A percentile compares a stretch with the other conserved stretches of the same genome.
Conservation (phyloP, 1,140 invertebrate species). For the Hyles euphorbiae region DNA sequence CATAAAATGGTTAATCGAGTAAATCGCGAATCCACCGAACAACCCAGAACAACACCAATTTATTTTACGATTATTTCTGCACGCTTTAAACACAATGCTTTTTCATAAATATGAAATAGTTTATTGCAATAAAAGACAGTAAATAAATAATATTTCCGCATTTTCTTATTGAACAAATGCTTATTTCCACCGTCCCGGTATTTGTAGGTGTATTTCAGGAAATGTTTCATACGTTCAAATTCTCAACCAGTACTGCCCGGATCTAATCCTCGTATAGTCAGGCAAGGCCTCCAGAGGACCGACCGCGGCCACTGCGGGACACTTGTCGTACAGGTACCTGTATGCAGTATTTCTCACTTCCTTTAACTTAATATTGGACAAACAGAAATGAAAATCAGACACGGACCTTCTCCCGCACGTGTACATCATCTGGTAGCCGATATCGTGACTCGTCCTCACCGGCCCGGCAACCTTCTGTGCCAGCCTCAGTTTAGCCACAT, state of each 20-base stretch:
- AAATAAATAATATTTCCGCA: too few species aligned
- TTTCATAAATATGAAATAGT: too few species aligned
- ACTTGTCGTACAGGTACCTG: constrained; percentile 83
- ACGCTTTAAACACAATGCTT: too few species aligned
- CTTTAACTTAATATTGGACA: constrained; percentile 77
- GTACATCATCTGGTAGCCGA: constrained; percentile 87
- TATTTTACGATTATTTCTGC: too few species aligned
- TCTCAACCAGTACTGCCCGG: constrained; percentile 80
- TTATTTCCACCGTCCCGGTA: too few species aligned
- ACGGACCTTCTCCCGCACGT: constrained; percentile 81
- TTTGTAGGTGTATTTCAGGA: too few species aligned
- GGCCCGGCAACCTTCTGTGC: constrained; percentile 84
- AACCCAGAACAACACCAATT: too few species aligned
- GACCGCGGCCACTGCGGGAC: constrained; percentile 82
- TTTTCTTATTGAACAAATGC: too few species aligned
- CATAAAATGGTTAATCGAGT: too few species aligned
- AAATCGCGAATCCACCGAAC: too few species aligned
- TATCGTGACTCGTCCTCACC: constrained; percentile 87
- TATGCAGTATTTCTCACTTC: constrained; percentile 77
- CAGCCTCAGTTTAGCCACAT: constrained; percentile 60
- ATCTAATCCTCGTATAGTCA: constrained; percentile 81
- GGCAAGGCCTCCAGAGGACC: constrained; percentile 82
- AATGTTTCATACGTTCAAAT: constrained; percentile 18
- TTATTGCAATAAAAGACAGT: too few species aligned
- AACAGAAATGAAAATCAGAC: constrained; percentile 80